Evolutionary conservation across 2,797 vertebrate species (phyloP).

Genomic region (Hyperoplus immaculatus): DNA sequence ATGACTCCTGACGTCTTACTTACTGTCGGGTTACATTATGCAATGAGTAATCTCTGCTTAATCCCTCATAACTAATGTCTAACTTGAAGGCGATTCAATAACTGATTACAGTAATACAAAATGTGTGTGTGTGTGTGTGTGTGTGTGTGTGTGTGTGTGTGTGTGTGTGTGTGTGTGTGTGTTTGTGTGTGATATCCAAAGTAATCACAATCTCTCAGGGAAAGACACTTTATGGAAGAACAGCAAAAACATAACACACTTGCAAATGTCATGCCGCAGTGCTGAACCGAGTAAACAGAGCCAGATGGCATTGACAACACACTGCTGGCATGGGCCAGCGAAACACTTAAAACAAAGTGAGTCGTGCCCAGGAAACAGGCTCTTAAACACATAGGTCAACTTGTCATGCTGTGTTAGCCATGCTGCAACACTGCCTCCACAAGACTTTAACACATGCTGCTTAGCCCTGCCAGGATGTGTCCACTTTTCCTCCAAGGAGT

Average conservation of each 20-base stretch:
- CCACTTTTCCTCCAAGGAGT: conserved; percentile 27
- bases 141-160: no score
- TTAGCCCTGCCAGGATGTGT: conserved; percentile 37
- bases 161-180: no score
- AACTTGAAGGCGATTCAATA: no score
- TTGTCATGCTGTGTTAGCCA: conserved; percentile 64
- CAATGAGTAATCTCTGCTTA: not conserved
- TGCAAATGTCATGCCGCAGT: conserved; percentile 35
- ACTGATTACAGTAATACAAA: no score
- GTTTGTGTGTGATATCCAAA: not conserved
- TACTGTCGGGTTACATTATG: not conserved
- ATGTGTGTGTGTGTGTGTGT: no score
- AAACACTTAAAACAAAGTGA: conserved; percentile 66
- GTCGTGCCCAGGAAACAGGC: conserved; percentile 66
- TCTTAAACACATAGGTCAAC: conserved; percentile 73
- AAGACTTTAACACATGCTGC: conserved; percentile 51
- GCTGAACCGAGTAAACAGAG: conserved; percentile 43
- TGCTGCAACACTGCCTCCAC: conserved; percentile 39
- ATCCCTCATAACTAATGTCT: not conserved
- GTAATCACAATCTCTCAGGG: conserved; percentile 1
- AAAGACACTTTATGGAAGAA: conserved; percentile 7
- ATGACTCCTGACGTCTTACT: not conserved
- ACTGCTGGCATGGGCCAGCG: conserved; percentile 31
- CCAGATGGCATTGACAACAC: conserved; percentile 70
- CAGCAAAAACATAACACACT: conserved; percentile 42